Conservation (phyloP, 2,888 invertebrate species). For the Agrilus mali region DNA sequence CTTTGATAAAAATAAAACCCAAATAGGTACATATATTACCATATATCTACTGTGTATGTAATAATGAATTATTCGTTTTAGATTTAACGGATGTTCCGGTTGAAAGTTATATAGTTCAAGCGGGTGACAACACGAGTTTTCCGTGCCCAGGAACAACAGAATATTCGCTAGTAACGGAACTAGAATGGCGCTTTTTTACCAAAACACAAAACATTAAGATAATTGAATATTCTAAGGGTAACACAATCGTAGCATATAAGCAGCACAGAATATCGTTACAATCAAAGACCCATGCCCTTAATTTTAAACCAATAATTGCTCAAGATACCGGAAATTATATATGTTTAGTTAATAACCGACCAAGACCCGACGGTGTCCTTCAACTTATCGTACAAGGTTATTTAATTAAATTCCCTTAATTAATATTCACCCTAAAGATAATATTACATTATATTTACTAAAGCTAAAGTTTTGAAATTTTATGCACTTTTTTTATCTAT, state of each 20-base stretch:
- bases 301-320: conserved; percentile 48
- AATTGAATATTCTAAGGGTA: conserved; percentile 40
- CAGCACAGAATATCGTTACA: conserved; percentile 44
- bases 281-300: conserved; percentile 47
- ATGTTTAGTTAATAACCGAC: conserved; percentile 55
- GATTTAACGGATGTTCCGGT: conserved; percentile 46
- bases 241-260: conserved; percentile 40
- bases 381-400: conserved; percentile 56
- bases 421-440: background rate
- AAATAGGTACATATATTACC: too few relatives aligned
- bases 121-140: conserved; percentile 52
- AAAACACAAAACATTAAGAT: conserved; percentile 34
- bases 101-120: conserved; percentile 46
- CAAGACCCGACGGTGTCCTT: conserved; percentile 51
- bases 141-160: conserved; percentile 56
- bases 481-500: conserved; percentile 19
- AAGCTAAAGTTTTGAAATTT: too few relatives aligned
- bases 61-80: conserved; percentile 17
- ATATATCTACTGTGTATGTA: too few relatives aligned
- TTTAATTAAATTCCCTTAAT: background rate
- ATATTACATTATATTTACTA: background rate
- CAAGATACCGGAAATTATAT: conserved; percentile 54
- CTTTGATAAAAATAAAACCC: too few relatives aligned
- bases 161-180: conserved; percentile 47
- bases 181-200: conserved; percentile 44